Evolutionary conservation across 1,140 invertebrate species (phyloP), one percentile per base, ranked within the genome.

Genomic region (Aphaenogaster floridana): DNA sequence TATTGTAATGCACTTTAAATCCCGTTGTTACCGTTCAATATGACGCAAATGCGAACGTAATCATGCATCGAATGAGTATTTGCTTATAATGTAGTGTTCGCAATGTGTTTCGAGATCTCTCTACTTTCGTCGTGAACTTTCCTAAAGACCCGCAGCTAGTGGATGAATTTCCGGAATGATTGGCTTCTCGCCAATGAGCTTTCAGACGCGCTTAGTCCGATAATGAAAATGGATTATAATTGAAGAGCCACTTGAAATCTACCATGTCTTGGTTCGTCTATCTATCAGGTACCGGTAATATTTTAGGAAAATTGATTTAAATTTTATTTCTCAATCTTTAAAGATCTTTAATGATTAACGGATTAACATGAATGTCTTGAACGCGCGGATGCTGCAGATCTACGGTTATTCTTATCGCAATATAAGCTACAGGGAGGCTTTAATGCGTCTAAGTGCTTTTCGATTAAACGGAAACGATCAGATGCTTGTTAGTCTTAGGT

Each of bases 171-270:
- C 50, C 36, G 71, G 15, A 50, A 74, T 48, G 42, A 74, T 74
- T 74, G 71, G 50, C 34, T 74, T 6, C 17, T n/a, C 17, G 71
- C 71, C 50, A 57, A 21, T 36, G 71, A 57, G 2, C 9, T 21
- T 57, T 28, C 17, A n/a, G 71, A 13, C 71, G 4, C 50, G 34
- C 8, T 74, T 57, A 74, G 57, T 74, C 15, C n/a, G 34, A 57
- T 74, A n/a, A 42, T 54, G 71, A 74, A 74, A 74, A 74, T 15
- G 17, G 17, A 57, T 74, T 57, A 42, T 54, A 54, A 57, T 74
- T 15, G 52, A 74, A 54, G 17, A 74, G 42, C 17, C n/a, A 34
- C 17, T n/a, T 39, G 36, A 21, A 39, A 42, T 21, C 5, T 45
- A 21, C 6, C 7, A 21, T 7, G 15, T 21, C 2, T 39, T 6